phyloP scores from a whole-genome alignment of 2,888 invertebrate species.

The Pachymerium ferrugineum region DNA sequence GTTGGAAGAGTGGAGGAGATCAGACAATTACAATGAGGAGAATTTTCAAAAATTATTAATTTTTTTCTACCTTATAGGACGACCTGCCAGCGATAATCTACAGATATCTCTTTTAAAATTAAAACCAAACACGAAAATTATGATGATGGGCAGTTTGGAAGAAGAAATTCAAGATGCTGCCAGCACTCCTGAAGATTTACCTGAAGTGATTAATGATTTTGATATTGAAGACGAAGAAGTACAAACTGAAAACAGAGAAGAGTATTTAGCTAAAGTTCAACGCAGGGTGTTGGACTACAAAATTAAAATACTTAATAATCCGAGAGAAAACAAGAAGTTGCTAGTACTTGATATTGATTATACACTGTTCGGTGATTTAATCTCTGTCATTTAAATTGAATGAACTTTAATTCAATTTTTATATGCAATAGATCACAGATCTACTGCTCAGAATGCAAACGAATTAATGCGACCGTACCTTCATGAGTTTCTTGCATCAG shows the following conservation, averaged over 20 bases:
- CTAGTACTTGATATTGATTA: slow-evolving; percentile 94
- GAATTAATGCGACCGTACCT: slow-evolving; percentile 92
- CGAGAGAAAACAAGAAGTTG: slow-evolving; percentile 77
- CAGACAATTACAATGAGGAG: too few relatives aligned
- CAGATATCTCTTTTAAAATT: slow-evolving; percentile 68
- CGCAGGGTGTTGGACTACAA: slow-evolving; percentile 76
- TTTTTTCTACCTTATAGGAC: slow-evolving; percentile 56
- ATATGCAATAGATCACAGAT: slow-evolving; percentile 66
- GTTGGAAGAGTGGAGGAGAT: neutral
- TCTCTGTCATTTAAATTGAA: neutral
- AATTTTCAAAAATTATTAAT: neutral
- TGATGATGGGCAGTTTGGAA: slow-evolving; percentile 96
- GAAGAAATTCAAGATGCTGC: slow-evolving; percentile 81
- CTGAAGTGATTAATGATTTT: slow-evolving; percentile 84
- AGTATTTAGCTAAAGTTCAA: slow-evolving; percentile 59
- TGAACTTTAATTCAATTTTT: neutral
- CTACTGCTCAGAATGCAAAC: slow-evolving; percentile 76
- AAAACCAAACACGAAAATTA: slow-evolving; percentile 82
- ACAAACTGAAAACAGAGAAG: slow-evolving; percentile 60
- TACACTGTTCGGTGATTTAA: slow-evolving; percentile 68
- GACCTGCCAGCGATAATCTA: slow-evolving; percentile 73
- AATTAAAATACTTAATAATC: slow-evolving; percentile 71
- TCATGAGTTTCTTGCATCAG: slow-evolving; percentile 84
- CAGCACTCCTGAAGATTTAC: slow-evolving; percentile 70
- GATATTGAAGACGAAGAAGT: slow-evolving; percentile 78